These are phyloP conservation scores for Cryptocheilus praepositus DNA, from an alignment of 2,888 invertebrate species.

Conservation along the genomic window DNA sequence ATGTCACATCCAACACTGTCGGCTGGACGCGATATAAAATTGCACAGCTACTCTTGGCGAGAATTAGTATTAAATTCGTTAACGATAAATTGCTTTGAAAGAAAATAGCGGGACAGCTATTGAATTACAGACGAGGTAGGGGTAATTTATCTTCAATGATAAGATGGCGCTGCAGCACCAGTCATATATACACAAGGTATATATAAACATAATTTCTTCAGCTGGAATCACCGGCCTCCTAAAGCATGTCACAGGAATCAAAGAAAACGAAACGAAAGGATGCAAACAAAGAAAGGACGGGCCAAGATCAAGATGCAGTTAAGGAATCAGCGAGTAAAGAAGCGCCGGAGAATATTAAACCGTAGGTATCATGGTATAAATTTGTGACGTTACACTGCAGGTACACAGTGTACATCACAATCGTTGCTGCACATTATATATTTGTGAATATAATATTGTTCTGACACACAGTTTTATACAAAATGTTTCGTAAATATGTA, in stretches of 20 bases:
- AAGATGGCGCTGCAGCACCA: no score
- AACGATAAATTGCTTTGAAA: no score
- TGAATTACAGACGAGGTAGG: no score
- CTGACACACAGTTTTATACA: background rate
- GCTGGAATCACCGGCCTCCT: background rate
- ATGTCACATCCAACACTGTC: no score
- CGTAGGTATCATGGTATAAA: slow-evolving; percentile 27
- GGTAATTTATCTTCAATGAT: no score
- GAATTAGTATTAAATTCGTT: no score
- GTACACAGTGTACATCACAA: background rate
- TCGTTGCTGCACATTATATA: background rate
- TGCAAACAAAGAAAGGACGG: slow-evolving; percentile 36
- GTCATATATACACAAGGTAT: no score
- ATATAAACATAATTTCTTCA: no score
- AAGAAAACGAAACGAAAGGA: slow-evolving; percentile 43
- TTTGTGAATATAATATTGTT: background rate
- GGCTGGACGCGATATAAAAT: no score
- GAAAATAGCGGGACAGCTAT: no score
- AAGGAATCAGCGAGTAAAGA: slow-evolving; percentile 22
- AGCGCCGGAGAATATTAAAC: slow-evolving; percentile 19
- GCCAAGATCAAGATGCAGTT: slow-evolving; percentile 32
- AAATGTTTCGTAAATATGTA: background rate
- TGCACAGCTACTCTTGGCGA: no score
- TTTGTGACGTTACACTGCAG: background rate
- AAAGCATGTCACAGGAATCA: slow-evolving; percentile 59